A percentile compares a stretch with the other conserved stretches of the same genome.
Conservation (phyloP, 2,888 invertebrate species). For the Idaea biselata region DNA sequence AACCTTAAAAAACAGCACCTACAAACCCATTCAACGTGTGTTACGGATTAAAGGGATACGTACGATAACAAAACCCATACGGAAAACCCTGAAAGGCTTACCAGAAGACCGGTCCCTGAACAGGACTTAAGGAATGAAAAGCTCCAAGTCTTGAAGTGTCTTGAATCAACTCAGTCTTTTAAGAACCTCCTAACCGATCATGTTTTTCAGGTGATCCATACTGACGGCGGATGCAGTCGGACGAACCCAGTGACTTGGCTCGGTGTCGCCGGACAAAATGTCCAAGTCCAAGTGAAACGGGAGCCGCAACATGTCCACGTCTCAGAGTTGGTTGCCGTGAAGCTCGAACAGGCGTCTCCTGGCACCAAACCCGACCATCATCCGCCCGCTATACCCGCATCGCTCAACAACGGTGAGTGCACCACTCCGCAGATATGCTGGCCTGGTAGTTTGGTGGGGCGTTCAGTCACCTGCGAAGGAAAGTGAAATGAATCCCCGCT, state of each 20-base stretch:
- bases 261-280: conserved; percentile 68
- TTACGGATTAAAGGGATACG: too few species aligned
- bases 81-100: too few species aligned
- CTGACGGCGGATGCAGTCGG: conserved; percentile 84
- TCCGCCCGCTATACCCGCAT: conserved; percentile 66
- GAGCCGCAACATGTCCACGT: conserved; percentile 82
- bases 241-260: conserved; percentile 86
- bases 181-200: not conserved
- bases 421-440: conserved; percentile 20
- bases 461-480: conserved; percentile 1
- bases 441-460: conserved; percentile 29
- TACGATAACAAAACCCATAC: too few species aligned
- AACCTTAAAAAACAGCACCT: too few species aligned
- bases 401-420: conserved; percentile 66
- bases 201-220: conserved; percentile 57
- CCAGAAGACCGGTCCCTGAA: too few species aligned
- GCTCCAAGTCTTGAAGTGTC: too few species aligned
- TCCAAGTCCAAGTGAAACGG: conserved; percentile 83
- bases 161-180: not conserved
- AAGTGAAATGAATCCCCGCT: not conserved
- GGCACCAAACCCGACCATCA: conserved; percentile 79
- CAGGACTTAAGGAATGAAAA: too few species aligned
- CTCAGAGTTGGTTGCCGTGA: conserved; percentile 82
- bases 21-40: too few species aligned
- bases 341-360: conserved; percentile 84